A percentile compares a stretch with the other conserved stretches of the same genome.
Evolutionary conservation across 2,888 invertebrate species (phyloP).

Genomic region (Scaptomyza tumidula): DNA sequence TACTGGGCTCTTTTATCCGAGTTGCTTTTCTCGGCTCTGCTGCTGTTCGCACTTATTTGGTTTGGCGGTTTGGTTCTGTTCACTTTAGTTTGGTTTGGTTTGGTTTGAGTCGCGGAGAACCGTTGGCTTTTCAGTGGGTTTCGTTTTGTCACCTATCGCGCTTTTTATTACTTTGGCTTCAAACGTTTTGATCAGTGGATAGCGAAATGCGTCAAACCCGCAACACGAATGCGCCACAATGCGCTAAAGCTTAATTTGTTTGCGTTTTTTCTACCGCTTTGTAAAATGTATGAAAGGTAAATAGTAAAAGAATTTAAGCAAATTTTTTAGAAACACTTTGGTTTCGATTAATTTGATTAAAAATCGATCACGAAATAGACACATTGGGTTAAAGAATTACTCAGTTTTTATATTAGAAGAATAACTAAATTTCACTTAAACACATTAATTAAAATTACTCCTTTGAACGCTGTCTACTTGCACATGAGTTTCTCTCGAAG

Average conservation of each 20-base stretch:
- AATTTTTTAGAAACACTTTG: no score
- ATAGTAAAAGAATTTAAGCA: no score
- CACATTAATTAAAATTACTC: no score
- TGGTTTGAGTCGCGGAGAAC: constrained; percentile 14
- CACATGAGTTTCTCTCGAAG: no score
- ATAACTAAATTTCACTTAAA: no score
- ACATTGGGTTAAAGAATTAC: no score
- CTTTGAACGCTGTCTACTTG: no score
- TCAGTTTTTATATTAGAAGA: no score
- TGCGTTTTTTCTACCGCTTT: neutral
- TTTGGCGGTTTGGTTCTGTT: constrained; percentile 46
- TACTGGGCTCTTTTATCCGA: neutral
- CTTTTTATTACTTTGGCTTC: constrained; percentile 47
- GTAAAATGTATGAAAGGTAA: no score
- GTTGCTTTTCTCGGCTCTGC: constrained; percentile 34
- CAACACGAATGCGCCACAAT: neutral
- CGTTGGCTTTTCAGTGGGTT: constrained; percentile 44
- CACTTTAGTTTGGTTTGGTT: constrained; percentile 28
- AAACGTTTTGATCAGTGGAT: constrained; percentile 34
- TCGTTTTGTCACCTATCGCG: constrained; percentile 17
- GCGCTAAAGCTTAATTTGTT: neutral
- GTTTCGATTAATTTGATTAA: no score
- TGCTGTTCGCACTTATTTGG: constrained; percentile 67
- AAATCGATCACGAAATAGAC: no score
- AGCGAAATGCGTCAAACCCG: constrained; percentile 34